A percentile compares a stretch with the other conserved stretches of the same genome.
These are phyloP conservation scores for Lordiphosa andalusiaca DNA, from an alignment of 2,888 invertebrate genomes.

Conservation along the genomic window DNA sequence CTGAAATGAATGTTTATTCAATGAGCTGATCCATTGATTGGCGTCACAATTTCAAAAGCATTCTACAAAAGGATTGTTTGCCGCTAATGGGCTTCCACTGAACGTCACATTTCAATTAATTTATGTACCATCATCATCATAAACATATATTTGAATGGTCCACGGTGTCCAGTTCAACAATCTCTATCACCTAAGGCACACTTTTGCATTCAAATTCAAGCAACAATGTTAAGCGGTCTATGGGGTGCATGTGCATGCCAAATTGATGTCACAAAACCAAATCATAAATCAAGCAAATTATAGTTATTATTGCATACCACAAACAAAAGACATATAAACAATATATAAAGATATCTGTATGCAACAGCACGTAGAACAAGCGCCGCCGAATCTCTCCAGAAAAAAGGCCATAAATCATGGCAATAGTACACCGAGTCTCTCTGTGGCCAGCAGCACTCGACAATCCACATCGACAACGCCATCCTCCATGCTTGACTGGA, in stretches of 20 bases:
- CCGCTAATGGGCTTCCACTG: not conserved
- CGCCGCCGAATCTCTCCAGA: conserved; percentile 51
- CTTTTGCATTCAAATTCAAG: conserved; percentile 12
- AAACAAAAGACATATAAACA: conserved; percentile 42
- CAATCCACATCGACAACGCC: conserved; percentile 35
- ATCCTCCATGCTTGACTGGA: conserved; percentile 73
- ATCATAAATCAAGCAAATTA: conserved; percentile 72
- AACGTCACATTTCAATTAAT: too few relatives aligned
- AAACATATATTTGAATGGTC: too few relatives aligned
- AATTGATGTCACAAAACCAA: conserved; percentile 69
- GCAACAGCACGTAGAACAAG: conserved; percentile 65
- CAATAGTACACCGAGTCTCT: conserved; percentile 32
- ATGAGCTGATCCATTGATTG: too few relatives aligned
- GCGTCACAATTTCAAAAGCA: too few relatives aligned
- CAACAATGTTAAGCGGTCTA: conserved; percentile 12
- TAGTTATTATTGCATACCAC: conserved; percentile 64
- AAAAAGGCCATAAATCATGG: conserved; percentile 69
- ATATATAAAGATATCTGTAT: conserved; percentile 42
- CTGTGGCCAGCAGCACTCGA: conserved; percentile 46
- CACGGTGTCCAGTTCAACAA: conserved; percentile 2
- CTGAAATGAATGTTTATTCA: too few relatives aligned
- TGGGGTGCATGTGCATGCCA: conserved; percentile 44
- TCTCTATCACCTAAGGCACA: conserved; percentile 21
- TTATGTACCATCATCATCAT: too few relatives aligned
- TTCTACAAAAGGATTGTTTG: too few relatives aligned